Conservation (phyloP, 2,888 invertebrate species). For the Apotomis turbidana region DNA sequence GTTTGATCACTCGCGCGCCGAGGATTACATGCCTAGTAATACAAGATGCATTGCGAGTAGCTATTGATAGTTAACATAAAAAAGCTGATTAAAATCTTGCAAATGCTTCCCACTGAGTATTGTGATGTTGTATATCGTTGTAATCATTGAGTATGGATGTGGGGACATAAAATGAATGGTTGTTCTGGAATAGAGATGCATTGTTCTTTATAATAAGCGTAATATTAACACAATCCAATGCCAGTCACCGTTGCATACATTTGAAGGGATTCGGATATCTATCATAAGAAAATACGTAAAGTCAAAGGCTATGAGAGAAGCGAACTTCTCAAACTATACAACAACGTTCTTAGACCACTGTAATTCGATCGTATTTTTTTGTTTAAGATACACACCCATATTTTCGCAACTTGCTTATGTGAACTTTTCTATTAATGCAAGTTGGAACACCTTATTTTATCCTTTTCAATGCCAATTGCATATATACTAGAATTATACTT, state of each 20-base stretch:
- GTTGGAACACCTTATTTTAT: not conserved
- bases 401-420: not conserved
- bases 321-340: not conserved
- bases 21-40: slow-evolving; percentile 9
- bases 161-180: slow-evolving; percentile 1
- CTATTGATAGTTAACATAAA: slow-evolving; percentile 10
- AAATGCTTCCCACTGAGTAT: slow-evolving; percentile 28
- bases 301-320: not conserved
- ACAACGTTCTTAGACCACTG: not conserved
- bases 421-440: not conserved
- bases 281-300: not conserved
- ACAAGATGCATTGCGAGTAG: slow-evolving; percentile 15
- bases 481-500: slow-evolving; percentile 1
- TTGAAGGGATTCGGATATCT: slow-evolving; percentile 4
- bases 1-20: slow-evolving; percentile 4
- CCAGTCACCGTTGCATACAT: slow-evolving; percentile 6
- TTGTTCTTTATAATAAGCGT: slow-evolving; percentile 27
- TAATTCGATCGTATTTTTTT: not conserved
- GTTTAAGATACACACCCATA: not conserved
- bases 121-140: slow-evolving; percentile 32
- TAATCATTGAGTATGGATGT: slow-evolving; percentile 6
- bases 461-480: not conserved
- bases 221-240: slow-evolving; percentile 4
- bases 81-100: slow-evolving; percentile 12
- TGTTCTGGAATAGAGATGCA: not conserved